Base-by-base conservation (phyloP, 1,140 invertebrate genomes). In the Eriocheir sinensis region DNA sequence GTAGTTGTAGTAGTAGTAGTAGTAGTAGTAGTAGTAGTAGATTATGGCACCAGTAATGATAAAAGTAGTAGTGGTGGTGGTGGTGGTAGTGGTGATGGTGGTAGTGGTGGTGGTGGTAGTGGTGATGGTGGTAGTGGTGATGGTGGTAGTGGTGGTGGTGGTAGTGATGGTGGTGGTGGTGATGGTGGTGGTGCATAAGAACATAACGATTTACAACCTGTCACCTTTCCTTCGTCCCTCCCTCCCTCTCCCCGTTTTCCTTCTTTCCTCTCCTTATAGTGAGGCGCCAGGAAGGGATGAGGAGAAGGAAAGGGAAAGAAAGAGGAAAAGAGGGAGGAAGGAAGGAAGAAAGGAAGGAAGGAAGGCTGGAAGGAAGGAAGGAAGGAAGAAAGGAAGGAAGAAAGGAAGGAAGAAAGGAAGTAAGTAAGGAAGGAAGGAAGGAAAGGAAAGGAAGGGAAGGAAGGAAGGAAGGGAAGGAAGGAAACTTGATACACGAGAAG, bases 141-240 rank as follows among this genome's bases (percentile, higher is more conserved):
- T 8, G 12, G 36, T 83, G 21, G 36, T 83, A 36, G 40, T 86
- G 9, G 40, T 86, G 9, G 40, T 86, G 9, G n/a, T 86, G 12
- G 34, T 86, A 2, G 21, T 21, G 9, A n/a, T 86, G 9, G n/a
- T 86, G 36, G 40, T 86, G 36, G 40, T 36, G 36, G 27, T 12
- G 36, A 36, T 0, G 27, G 21, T 2, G 36, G 40, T 2, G 27
- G 40, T 86, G 36, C 0, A 40, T 8, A 86, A 40, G 40, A 86
- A 86, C 30, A 83, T 83, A 86, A 86, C 12, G 36, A 86, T 86
- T 72, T 53, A 53, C 21, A 72, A 72, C 21, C 60, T 72, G 60
- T 72, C 60, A 72, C 60, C 60, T 72, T 72, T n/a, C 60, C 6
- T 72, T 21, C 27, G 21, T 72, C 60, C 60, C 60, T n/a, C 21